These are phyloP conservation scores for Helostoma temminkii DNA, from an alignment of 2,797 vertebrate species.

Conservation along the genomic window DNA sequence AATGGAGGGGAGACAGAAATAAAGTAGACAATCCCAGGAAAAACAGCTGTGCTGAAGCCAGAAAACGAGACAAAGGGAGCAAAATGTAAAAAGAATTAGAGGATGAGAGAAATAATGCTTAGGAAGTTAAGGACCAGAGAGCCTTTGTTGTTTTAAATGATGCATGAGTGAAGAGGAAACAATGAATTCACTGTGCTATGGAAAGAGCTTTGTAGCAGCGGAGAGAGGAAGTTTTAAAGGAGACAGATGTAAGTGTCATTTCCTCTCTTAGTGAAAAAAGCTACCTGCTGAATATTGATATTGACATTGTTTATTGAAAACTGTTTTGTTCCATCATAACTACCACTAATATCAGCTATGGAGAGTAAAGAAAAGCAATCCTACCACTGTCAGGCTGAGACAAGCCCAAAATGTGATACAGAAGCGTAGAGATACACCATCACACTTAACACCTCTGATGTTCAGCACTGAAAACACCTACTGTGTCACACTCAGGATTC, in stretches of 20 bases:
- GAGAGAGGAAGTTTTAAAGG: neutral
- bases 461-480: neutral
- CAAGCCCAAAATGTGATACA: neutral
- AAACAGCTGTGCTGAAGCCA: constrained; percentile 60
- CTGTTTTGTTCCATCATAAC: neutral
- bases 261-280: neutral
- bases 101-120: constrained; percentile 1
- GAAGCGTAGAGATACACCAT: neutral
- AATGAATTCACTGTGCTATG: constrained; percentile 34
- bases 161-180: constrained; percentile 27
- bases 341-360: neutral
- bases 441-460: neutral
- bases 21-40: constrained; percentile 52
- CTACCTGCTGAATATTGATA: neutral
- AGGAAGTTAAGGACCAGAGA: constrained; percentile 4
- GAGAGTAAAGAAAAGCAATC: neutral
- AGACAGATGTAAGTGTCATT: constrained; percentile 10
- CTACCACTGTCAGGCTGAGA: constrained; percentile 4
- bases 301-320: neutral
- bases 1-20: constrained; percentile 21
- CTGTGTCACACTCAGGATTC: neutral
- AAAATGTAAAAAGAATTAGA: constrained; percentile 1
- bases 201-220: constrained; percentile 3
- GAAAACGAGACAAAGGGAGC: constrained; percentile 21
- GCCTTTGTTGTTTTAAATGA: constrained; percentile 35